Conservation (phyloP, 2,797 vertebrate genomes). For the Melanotaenia maccullochi region DNA sequence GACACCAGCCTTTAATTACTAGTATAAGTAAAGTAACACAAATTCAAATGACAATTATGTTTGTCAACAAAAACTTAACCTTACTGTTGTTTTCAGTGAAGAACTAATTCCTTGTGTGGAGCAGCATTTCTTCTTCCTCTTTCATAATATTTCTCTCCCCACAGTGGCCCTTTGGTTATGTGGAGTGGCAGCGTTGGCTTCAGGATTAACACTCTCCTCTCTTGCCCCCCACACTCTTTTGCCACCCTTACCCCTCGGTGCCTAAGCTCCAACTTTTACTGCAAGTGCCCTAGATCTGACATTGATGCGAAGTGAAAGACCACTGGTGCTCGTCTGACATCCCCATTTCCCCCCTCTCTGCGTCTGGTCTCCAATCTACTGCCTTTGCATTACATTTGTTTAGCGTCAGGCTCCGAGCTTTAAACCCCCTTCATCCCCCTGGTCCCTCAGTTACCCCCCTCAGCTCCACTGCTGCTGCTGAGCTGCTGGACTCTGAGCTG, state of each 20-base stretch:
- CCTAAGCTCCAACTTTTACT: slow-evolving; percentile 52
- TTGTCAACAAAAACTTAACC: neutral
- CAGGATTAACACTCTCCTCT: slow-evolving; percentile 60
- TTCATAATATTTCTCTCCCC: slow-evolving; percentile 39
- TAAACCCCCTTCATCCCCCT: slow-evolving; percentile 5
- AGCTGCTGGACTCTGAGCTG: slow-evolving; percentile 60
- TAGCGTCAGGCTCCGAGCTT: slow-evolving; percentile 62
- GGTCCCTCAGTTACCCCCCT: slow-evolving; percentile 3
- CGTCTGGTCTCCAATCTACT: slow-evolving; percentile 62
- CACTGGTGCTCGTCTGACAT: slow-evolving; percentile 72
- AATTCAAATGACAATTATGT: too few species aligned
- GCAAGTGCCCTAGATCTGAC: slow-evolving; percentile 70
- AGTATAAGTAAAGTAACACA: too few species aligned
- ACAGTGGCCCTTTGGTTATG: slow-evolving; percentile 34
- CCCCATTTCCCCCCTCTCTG: slow-evolving; percentile 52
- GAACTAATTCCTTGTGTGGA: slow-evolving; percentile 1
- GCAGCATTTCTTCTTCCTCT: slow-evolving; percentile 31
- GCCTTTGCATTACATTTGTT: slow-evolving; percentile 69
- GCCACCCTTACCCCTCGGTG: slow-evolving; percentile 62
- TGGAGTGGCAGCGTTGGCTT: slow-evolving; percentile 49
- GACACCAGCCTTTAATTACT: neutral
- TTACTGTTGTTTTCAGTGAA: slow-evolving; percentile 14
- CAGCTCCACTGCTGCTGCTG: slow-evolving; percentile 41
- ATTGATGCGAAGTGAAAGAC: slow-evolving; percentile 79
- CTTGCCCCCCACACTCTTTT: slow-evolving; percentile 36